These are phyloP conservation scores for Pantelozetes paolii DNA, from an alignment of 2,888 invertebrate species.

Conservation along the genomic window DNA sequence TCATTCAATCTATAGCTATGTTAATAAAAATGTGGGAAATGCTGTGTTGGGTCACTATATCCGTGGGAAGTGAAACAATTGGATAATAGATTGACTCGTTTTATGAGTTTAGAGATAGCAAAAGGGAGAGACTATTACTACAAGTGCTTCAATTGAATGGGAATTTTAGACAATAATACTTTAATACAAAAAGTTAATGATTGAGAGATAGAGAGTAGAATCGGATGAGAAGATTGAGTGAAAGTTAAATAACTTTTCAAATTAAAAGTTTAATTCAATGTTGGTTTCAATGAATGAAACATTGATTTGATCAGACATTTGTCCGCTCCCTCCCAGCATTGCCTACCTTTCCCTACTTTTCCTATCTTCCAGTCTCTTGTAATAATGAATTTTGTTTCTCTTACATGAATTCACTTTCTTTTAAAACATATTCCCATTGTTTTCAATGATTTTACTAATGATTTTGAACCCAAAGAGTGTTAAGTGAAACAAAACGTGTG, in stretches of 20 bases:
- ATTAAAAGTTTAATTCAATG: background rate
- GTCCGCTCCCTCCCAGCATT: background rate
- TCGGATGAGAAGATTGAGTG: slow-evolving; percentile 3
- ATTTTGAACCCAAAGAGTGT: background rate
- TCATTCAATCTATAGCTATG: background rate
- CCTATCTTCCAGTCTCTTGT: no score
- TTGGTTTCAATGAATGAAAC: background rate
- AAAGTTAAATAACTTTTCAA: slow-evolving; percentile 1
- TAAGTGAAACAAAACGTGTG: background rate
- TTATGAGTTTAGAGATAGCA: background rate
- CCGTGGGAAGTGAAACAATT: slow-evolving; percentile 36
- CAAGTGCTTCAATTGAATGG: background rate
- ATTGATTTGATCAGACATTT: background rate
- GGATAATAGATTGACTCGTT: slow-evolving; percentile 29
- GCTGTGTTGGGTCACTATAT: slow-evolving; percentile 6
- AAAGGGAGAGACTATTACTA: background rate
- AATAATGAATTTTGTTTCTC: no score
- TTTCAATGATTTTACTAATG: background rate
- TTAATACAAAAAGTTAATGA: background rate
- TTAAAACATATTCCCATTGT: background rate
- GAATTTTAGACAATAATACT: background rate
- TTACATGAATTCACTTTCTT: background rate
- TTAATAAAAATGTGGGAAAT: slow-evolving; percentile 25
- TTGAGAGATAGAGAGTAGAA: background rate
- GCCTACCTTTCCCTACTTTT: background rate